Evolutionary conservation across 2,113 vertebrate species (phyloP).

Genomic region (Archocentrus centrarchus): DNA sequence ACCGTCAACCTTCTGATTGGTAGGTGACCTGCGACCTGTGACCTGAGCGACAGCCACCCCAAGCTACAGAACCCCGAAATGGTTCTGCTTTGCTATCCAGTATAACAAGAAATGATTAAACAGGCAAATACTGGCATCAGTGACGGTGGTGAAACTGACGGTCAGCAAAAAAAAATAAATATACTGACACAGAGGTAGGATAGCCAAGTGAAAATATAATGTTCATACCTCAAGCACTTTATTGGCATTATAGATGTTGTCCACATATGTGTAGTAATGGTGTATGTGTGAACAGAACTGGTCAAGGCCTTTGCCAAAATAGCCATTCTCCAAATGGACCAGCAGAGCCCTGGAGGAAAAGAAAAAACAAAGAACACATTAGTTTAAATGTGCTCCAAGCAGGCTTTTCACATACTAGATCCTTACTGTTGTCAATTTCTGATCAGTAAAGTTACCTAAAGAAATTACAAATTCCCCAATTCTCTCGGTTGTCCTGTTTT

Average conservation of each 20-base stretch:
- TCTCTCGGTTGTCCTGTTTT: neutral
- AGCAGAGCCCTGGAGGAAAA: constrained; percentile 72
- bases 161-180: too few species aligned
- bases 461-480: neutral
- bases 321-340: constrained; percentile 83
- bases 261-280: constrained; percentile 80
- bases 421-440: neutral
- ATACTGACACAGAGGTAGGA: neutral
- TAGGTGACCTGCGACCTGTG: too few species aligned
- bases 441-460: neutral
- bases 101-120: neutral
- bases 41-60: too few species aligned
- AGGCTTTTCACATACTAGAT: neutral
- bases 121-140: neutral
- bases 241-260: constrained; percentile 84
- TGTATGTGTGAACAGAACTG: constrained; percentile 84
- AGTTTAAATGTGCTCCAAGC: neutral
- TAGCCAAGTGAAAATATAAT: neutral
- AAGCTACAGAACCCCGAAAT: too few species aligned
- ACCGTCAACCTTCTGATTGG: too few species aligned
- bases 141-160: neutral
- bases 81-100: accelerated
- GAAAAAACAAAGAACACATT: neutral
- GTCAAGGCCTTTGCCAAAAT: constrained; percentile 79
- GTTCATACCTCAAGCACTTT: constrained; percentile 84